These are phyloP conservation scores for Manis pentadactyla DNA, from an alignment of 2,797 vertebrate species.

Conservation along the genomic window DNA sequence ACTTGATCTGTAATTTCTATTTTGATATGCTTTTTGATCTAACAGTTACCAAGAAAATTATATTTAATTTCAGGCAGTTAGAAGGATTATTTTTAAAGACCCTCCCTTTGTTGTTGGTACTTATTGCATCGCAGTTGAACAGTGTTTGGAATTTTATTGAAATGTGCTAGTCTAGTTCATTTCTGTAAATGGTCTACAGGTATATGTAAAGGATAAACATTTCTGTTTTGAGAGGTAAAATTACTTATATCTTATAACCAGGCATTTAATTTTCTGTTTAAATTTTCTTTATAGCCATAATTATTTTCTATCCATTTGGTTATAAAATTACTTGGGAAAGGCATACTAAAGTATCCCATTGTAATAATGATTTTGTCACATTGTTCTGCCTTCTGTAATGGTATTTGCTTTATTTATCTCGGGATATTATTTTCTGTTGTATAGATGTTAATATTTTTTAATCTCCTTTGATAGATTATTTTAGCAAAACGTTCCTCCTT, in stretches of 20 bases:
- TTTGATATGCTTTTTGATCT: not conserved
- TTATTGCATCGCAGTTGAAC: not conserved
- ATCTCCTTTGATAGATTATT: slow-evolving; percentile 21
- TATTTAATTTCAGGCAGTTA: not conserved
- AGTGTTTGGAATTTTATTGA: slow-evolving; percentile 16
- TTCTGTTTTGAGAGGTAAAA: slow-evolving; percentile 22
- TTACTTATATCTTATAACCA: not conserved
- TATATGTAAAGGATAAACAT: not conserved
- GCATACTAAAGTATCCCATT: not conserved
- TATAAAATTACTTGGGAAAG: slow-evolving; percentile 44
- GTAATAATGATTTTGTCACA: not conserved
- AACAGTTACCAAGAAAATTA: not conserved
- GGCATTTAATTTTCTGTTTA: not conserved
- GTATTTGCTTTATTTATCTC: not conserved
- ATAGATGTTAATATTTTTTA: not conserved
- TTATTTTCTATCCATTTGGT: not conserved
- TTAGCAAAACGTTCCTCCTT: slow-evolving; percentile 4
- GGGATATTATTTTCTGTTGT: not conserved
- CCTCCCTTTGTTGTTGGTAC: not conserved
- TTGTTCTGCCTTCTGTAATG: not conserved
- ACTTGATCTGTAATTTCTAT: not conserved
- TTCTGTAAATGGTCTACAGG: not conserved
- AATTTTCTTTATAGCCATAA: not conserved
- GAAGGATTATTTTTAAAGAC: not conserved
- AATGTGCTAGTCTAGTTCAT: slow-evolving; percentile 7